A percentile compares a stretch with the other conserved stretches of the same genome.
These are phyloP conservation scores for Erebia ligea DNA, from an alignment of 2,888 invertebrate genomes.

Conservation along the genomic window DNA sequence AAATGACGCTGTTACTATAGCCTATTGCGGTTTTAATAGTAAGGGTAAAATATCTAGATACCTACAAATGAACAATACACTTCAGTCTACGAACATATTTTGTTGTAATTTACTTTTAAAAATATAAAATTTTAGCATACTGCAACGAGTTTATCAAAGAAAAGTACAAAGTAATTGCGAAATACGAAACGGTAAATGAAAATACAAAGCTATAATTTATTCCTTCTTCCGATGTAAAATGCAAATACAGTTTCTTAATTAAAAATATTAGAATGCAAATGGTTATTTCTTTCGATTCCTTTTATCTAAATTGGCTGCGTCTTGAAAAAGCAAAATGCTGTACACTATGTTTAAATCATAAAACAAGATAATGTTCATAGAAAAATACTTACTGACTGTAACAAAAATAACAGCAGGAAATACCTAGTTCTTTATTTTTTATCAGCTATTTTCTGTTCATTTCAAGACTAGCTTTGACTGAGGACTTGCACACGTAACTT, in stretches of 20 bases:
- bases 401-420: too few species aligned
- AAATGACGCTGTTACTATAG: too few species aligned
- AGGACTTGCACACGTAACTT: too few species aligned
- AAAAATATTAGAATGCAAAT: conserved; percentile 35
- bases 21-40: too few species aligned
- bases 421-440: too few species aligned
- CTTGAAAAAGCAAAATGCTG: conserved; percentile 4
- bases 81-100: too few species aligned
- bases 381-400: too few species aligned
- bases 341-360: not conserved
- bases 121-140: conserved; percentile 6
- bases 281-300: conserved; percentile 25
- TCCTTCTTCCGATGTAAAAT: conserved; percentile 32
- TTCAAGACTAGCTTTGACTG: too few species aligned
- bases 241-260: conserved; percentile 35
- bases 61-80: too few species aligned
- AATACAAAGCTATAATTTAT: conserved; percentile 28
- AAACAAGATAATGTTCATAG: not conserved
- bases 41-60: too few species aligned
- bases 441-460: too few species aligned
- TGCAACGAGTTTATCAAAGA: conserved; percentile 1
- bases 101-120: too few species aligned
- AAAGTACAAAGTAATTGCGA: conserved; percentile 2
- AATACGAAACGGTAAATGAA: conserved; percentile 20
- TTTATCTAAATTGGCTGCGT: conserved; percentile 30